These are phyloP conservation scores for Ormyrus rosae DNA, from an alignment of 2,888 invertebrate species.

Conservation along the genomic window DNA sequence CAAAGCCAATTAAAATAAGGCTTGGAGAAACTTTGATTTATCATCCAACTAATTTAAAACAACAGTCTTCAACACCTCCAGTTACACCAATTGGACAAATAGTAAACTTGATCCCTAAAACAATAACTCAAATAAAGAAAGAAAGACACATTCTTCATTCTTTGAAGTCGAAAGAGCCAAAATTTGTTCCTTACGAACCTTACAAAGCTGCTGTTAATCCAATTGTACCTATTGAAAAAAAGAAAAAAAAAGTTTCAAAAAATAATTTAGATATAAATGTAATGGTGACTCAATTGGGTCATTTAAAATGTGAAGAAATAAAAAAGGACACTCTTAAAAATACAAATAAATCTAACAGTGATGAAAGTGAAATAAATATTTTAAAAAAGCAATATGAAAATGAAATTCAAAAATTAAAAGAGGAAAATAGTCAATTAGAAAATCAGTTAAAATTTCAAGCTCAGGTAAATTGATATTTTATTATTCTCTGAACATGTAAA, in stretches of 20 bases:
- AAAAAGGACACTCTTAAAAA: slow-evolving; percentile 57
- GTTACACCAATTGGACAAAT: slow-evolving; percentile 78
- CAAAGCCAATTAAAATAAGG: slow-evolving; percentile 65
- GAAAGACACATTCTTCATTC: slow-evolving; percentile 72
- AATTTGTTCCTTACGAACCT: slow-evolving; percentile 92
- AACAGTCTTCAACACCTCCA: slow-evolving; percentile 72
- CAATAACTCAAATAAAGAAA: slow-evolving; percentile 79
- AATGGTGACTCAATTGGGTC: slow-evolving; percentile 84
- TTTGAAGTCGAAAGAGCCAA: slow-evolving; percentile 83
- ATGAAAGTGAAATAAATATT: slow-evolving; percentile 72
- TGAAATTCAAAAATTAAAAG: slow-evolving; percentile 81
- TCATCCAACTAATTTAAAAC: slow-evolving; percentile 73
- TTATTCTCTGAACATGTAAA: slow-evolving; percentile 4
- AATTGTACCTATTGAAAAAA: slow-evolving; percentile 79
- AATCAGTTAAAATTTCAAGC: slow-evolving; percentile 91
- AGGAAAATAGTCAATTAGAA: slow-evolving; percentile 84
- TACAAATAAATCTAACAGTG: slow-evolving; percentile 61
- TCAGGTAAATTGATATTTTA: slow-evolving; percentile 77
- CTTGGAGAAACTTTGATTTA: slow-evolving; percentile 74
- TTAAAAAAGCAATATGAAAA: slow-evolving; percentile 79
- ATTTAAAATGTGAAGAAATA: slow-evolving; percentile 79
- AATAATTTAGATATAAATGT: slow-evolving; percentile 83
- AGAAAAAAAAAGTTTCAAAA: slow-evolving; percentile 72
- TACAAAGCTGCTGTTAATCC: slow-evolving; percentile 91
- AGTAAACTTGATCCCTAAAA: slow-evolving; percentile 81